Conservation (phyloP, 2,113 vertebrate species). For the Chinchilla lanigera region DNA sequence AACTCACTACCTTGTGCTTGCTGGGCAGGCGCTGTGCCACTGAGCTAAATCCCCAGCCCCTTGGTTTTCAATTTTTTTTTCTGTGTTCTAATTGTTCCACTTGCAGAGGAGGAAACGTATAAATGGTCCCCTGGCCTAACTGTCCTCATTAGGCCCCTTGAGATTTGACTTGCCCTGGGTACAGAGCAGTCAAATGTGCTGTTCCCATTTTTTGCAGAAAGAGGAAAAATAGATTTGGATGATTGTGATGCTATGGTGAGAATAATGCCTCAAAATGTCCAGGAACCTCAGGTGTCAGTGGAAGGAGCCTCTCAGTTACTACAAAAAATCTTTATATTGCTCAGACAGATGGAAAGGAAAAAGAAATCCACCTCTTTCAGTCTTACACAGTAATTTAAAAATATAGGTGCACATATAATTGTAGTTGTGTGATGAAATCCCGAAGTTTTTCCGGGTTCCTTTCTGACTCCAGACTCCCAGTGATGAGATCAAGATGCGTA, state of each 20-base stretch:
- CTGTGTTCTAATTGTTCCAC: not conserved
- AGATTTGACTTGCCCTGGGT: not conserved
- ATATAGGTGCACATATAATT: not conserved
- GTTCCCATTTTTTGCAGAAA: not conserved
- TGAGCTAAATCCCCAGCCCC: too few relatives aligned
- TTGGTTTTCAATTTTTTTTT: not conserved
- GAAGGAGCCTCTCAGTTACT: not conserved
- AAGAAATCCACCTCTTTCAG: not conserved
- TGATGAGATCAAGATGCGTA: not conserved
- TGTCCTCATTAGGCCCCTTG: not conserved
- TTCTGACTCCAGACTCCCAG: not conserved
- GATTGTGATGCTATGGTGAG: not conserved
- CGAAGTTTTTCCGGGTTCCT: not conserved
- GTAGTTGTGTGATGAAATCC: not conserved
- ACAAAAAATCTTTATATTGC: not conserved
- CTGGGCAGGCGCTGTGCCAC: too few relatives aligned
- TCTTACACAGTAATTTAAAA: not conserved
- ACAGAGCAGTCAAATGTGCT: not conserved
- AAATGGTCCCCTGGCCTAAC: not conserved
- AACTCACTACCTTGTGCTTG: too few relatives aligned
- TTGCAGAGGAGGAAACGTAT: not conserved
- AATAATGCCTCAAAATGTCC: not conserved
- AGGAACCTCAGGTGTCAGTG: not conserved
- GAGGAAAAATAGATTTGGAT: not conserved
- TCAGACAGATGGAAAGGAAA: not conserved